Evolutionary conservation across 2,113 vertebrate species (phyloP).

Genomic region (Onychorhynchus coronatus): DNA sequence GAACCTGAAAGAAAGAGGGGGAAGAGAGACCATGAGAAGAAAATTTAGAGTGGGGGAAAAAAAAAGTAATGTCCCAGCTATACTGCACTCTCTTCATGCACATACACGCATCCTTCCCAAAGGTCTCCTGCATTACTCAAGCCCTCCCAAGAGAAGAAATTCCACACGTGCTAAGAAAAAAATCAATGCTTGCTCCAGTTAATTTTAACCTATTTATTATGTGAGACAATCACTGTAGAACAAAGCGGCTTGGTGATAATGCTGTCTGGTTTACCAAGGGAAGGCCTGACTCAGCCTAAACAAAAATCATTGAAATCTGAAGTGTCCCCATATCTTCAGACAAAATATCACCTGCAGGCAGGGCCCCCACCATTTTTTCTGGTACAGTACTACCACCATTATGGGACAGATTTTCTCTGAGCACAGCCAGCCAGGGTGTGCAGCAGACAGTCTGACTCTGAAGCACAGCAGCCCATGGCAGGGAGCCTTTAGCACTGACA

Average conservation of each 20-base stretch:
- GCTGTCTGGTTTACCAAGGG: not conserved
- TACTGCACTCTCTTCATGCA: not conserved
- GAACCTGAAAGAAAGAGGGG: not conserved
- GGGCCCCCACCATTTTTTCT: not conserved
- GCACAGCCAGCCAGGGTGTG: not conserved
- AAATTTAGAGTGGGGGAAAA: not conserved
- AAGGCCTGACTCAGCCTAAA: not conserved
- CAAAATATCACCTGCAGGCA: not conserved
- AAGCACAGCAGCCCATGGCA: not conserved
- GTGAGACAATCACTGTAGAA: not conserved
- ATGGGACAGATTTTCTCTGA: not conserved
- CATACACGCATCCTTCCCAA: not conserved
- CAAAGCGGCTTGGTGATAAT: conserved; percentile 33
- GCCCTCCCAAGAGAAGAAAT: conserved; percentile 1
- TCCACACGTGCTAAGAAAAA: not conserved
- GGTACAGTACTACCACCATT: not conserved
- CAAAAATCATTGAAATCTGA: not conserved
- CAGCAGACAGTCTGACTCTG: not conserved
- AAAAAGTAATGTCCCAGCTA: not conserved
- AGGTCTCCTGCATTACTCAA: not conserved
- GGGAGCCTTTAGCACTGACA: not conserved
- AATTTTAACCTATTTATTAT: conserved; percentile 34
- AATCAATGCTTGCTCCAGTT: conserved; percentile 24
- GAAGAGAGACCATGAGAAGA: not conserved
- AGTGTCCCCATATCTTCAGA: not conserved